Percentiles rank a stretch among this genome's conserved stretches.
These are phyloP conservation scores for Heliconius ismenius DNA, from an alignment of 2,888 invertebrate species.

Conservation along the genomic window DNA sequence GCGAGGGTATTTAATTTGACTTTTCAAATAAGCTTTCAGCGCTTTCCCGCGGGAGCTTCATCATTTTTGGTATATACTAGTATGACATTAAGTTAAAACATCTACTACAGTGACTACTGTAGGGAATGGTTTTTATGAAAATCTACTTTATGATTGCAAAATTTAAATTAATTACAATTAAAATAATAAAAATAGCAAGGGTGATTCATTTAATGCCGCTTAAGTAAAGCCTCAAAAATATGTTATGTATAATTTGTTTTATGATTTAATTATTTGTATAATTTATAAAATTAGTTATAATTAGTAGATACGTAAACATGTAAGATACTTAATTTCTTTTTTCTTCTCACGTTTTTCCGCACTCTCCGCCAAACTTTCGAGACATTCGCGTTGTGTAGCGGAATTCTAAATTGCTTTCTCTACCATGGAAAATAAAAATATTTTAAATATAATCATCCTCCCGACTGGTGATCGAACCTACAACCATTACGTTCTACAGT, in stretches of 20 bases:
- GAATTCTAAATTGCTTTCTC: neutral
- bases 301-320: no score
- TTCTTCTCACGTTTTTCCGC: no score
- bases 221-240: no score
- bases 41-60: neutral
- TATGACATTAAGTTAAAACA: conserved; percentile 8
- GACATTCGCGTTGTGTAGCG: no score
- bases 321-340: no score
- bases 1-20: conserved; percentile 13
- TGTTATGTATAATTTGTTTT: no score
- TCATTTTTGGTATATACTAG: conserved; percentile 5
- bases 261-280: no score
- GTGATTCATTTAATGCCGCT: no score
- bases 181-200: neutral
- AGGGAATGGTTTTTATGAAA: neutral
- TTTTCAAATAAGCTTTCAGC: conserved; percentile 11
- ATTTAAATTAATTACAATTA: neutral
- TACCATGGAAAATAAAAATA: neutral
- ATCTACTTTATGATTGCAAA: neutral
- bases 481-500: neutral
- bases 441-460: neutral
- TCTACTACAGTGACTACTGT: neutral
- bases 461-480: neutral
- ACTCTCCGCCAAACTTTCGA: no score
- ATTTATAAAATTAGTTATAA: no score